Conservation (phyloP, 2,888 invertebrate species). For the Dioctria rufipes region DNA sequence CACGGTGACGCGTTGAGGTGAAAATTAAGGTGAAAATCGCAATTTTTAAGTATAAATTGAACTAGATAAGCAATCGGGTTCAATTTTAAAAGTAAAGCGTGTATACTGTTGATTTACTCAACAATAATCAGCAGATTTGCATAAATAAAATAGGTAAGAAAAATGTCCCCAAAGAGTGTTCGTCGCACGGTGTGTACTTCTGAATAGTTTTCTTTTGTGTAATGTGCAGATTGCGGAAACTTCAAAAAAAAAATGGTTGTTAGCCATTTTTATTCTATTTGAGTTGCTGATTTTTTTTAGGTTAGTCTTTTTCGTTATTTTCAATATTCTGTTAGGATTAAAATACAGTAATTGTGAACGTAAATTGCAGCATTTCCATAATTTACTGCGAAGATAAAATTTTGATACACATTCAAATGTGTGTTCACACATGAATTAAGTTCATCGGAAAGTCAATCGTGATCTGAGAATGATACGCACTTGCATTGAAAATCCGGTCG, state of each 20-base stretch:
- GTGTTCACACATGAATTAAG: not conserved
- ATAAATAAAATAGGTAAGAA: slow-evolving; percentile 30
- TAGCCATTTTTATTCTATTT: slow-evolving; percentile 41
- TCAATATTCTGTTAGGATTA: no score
- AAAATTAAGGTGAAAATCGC: slow-evolving; percentile 59
- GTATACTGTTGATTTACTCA: slow-evolving; percentile 2
- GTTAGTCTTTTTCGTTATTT: not conserved
- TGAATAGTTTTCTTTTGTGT: slow-evolving; percentile 31
- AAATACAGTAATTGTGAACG: no score
- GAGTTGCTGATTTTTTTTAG: slow-evolving; percentile 16
- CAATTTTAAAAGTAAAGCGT: not conserved
- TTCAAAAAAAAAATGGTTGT: slow-evolving; percentile 41
- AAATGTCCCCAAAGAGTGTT: slow-evolving; percentile 11
- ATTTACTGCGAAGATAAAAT: no score
- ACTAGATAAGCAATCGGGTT: slow-evolving; percentile 15
- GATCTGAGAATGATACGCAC: slow-evolving; percentile 15
- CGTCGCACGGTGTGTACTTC: slow-evolving; percentile 28
- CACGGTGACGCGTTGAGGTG: slow-evolving; percentile 55
- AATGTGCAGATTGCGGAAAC: slow-evolving; percentile 40
- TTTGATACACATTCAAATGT: no score
- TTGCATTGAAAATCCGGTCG: slow-evolving; percentile 9
- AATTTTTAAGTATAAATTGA: slow-evolving; percentile 39
- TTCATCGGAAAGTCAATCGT: not conserved
- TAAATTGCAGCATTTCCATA: no score
- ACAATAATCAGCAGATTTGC: slow-evolving; percentile 21